These are phyloP conservation scores for Hydractinia symbiolongicarpus DNA, from an alignment of 30 jellyfish, hydroid and myxozoan genomes.

Conservation along the genomic window DNA sequence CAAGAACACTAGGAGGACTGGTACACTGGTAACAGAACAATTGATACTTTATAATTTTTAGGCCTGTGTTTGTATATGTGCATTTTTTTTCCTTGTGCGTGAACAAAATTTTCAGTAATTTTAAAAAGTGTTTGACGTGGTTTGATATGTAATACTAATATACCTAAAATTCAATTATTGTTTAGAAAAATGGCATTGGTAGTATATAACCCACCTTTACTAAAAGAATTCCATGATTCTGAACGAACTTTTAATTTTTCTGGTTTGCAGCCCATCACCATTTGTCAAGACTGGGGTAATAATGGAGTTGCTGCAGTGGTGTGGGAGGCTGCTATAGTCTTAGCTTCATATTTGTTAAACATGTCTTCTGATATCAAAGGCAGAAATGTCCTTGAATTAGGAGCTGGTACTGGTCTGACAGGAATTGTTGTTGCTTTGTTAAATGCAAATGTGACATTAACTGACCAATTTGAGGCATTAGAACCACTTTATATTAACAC, in stretches of 20 bases:
- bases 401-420: constrained; percentile 89
- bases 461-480: constrained; percentile 56
- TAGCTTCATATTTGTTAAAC: constrained; percentile 44
- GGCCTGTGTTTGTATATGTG: no score
- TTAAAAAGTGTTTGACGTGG: no score
- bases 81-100: no score
- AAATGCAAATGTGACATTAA: constrained; percentile 51
- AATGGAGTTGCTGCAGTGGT: constrained; percentile 95
- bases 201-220: constrained; percentile 35
- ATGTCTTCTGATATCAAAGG: constrained; percentile 23
- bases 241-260: constrained; percentile 43
- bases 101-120: no score
- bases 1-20: no score
- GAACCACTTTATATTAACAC: constrained; percentile 38
- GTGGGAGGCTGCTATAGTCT: constrained; percentile 86
- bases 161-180: no score
- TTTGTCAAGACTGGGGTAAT: constrained; percentile 51
- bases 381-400: constrained; percentile 55
- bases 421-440: constrained; percentile 67
- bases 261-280: constrained; percentile 27
- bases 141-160: no score
- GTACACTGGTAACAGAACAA: no score
- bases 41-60: no score
- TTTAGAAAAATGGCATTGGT: constrained; percentile 64
- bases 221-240: constrained; percentile 35